Evolutionary conservation across 2,113 vertebrate genomes (phyloP).

Genomic region (Eira barbara): DNA sequence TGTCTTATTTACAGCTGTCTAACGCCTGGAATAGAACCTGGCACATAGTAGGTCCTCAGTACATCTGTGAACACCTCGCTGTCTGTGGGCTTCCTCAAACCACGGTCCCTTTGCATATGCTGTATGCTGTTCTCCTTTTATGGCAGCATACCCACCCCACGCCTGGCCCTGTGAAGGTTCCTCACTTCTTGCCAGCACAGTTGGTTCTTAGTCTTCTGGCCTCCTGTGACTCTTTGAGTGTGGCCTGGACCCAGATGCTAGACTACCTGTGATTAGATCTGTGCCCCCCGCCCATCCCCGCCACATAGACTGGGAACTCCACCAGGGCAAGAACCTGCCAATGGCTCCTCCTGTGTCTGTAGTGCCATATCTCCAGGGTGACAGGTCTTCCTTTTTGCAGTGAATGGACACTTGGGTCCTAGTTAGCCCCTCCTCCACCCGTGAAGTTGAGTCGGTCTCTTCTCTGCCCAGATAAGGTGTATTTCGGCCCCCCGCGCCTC

Average conservation of each 20-base stretch:
- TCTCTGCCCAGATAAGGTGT: constrained; percentile 86
- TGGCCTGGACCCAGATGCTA: neutral
- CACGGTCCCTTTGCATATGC: neutral
- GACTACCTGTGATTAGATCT: neutral
- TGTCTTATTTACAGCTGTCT: neutral
- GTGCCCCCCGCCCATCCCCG: fast-evolving
- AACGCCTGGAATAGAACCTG: neutral
- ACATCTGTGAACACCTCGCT: neutral
- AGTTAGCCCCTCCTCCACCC: neutral
- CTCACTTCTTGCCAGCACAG: fast-evolving
- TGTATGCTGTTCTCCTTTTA: fast-evolving
- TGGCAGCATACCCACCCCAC: fast-evolving
- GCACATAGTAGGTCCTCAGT: neutral
- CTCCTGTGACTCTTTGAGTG: neutral
- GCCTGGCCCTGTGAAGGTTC: neutral
- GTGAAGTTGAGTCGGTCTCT: neutral
- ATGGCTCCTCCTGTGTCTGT: fast-evolving
- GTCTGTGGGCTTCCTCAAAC: neutral
- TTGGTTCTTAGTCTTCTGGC: neutral
- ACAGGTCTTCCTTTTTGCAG: neutral
- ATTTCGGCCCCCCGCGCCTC: constrained; percentile 92
- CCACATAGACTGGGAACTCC: neutral
- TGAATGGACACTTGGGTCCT: neutral
- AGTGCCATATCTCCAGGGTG: neutral
- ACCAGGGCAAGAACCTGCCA: neutral